Base-by-base conservation (phyloP, 92 coral and sea anemone genomes). In the Muricea muricata region DNA sequence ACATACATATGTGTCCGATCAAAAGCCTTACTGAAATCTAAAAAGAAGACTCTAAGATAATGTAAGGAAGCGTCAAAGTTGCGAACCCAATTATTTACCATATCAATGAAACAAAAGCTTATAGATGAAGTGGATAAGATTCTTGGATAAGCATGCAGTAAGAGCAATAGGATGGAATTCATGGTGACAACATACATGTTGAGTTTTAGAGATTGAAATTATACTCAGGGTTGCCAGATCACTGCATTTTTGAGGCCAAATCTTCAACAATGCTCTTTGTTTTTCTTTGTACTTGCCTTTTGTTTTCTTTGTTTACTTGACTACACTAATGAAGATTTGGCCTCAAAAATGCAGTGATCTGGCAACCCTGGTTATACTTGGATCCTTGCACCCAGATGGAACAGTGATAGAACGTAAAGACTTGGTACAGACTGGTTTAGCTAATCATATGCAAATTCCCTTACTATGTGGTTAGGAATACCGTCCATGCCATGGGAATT, bases 21-120 rank as follows among this genome's bases (percentile, higher is more conserved):
- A 46, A 82, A 82, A 0, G 79, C 79, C 56, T 69, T 47, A 37
- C 52, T 68, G 39, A 82, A 82, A 28, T 82, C 50, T 12, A 82
- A 13, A 47, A 82, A 82, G 86, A 29, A 67, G 29, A 67, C 50
- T 47, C 75, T 54, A 48, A 80, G 81, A 79, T 57, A 80, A 30
- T 46, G 12, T 20, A 40, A 79, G 0, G 82, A 81, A 48, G 80
- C 45, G 34, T 86, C 86, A 30, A 80, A 86, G 34, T 35, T 41
- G 3, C 80, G 28, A 5, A 86, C 75, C 86, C 86, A 86, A 24
- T 80, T 86, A 26, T 86, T 80, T 29, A 80, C 65, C 86, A 86
- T 79, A 63, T 79, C 90, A 28, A 80, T 34, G 6, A 86, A 23
- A 55, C 66, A 55, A 33, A 25, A 78, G 29, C 41, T 52, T 25